Percentiles rank a stretch among this genome's conserved stretches.
phyloP scores from a whole-genome alignment of 2,888 invertebrate species.

The Acanthopleura granulata region DNA sequence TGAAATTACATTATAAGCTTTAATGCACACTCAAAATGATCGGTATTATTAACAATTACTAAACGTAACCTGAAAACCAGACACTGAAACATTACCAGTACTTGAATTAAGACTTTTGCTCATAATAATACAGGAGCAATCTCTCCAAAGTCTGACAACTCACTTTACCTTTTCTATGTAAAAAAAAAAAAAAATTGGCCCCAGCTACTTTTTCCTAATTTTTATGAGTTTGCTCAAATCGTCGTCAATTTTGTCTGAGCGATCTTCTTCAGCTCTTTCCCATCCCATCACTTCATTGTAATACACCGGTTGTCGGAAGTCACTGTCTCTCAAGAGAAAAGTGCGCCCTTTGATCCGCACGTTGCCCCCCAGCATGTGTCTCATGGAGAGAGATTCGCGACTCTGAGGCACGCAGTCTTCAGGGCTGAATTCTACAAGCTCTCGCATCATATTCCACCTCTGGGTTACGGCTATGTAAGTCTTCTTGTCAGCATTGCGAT shows the following conservation, averaged over 20 bases:
- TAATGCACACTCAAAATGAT: too few relatives aligned
- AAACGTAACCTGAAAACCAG: too few relatives aligned
- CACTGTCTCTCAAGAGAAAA: not conserved
- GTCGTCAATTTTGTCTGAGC: not conserved
- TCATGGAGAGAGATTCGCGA: not conserved
- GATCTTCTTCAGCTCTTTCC: not conserved
- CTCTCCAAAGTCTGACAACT: too few relatives aligned
- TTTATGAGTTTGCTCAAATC: not conserved
- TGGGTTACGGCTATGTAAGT: not conserved
- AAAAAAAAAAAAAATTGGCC: too few relatives aligned
- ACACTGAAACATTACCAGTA: too few relatives aligned
- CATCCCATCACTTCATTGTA: conserved; percentile 13
- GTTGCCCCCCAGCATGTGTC: not conserved
- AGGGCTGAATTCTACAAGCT: not conserved
- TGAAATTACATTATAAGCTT: too few relatives aligned
- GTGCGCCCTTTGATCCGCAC: not conserved
- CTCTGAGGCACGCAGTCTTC: not conserved
- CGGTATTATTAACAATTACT: too few relatives aligned
- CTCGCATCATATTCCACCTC: not conserved
- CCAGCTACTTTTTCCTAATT: too few relatives aligned
- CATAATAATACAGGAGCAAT: too few relatives aligned
- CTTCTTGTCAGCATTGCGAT: not conserved
- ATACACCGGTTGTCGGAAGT: not conserved
- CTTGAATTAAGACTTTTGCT: too few relatives aligned
- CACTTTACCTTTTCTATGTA: too few relatives aligned